A percentile compares a stretch with the other conserved stretches of the same genome.
Evolutionary conservation across 1,140 invertebrate species (phyloP).

Genomic region (Hyles euphorbiae): DNA sequence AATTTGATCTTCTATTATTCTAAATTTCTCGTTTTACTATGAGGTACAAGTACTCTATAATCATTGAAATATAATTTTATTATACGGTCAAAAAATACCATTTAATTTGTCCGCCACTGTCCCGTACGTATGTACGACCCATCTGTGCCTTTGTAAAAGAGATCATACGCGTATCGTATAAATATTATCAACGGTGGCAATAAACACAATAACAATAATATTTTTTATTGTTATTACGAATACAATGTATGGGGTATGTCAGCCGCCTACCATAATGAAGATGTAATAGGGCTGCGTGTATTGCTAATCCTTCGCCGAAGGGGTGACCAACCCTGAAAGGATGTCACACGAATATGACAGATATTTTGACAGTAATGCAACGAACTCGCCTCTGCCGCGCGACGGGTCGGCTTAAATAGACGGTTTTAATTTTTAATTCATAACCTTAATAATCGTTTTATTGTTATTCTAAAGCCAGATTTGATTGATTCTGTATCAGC

Average conservation of each 20-base stretch:
- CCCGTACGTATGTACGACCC: constrained; percentile 7
- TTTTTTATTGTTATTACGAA: constrained; percentile 55
- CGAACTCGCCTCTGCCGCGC: constrained; percentile 36
- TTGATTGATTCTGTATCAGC: too few relatives aligned
- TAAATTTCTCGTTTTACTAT: too few relatives aligned
- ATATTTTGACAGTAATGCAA: constrained; percentile 74
- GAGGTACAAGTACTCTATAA: too few relatives aligned
- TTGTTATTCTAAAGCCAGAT: neutral
- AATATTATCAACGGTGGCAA: constrained; percentile 53
- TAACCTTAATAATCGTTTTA: neutral
- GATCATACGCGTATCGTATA: constrained; percentile 52
- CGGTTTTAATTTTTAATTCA: constrained; percentile 32
- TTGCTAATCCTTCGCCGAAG: constrained; percentile 64
- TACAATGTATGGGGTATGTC: constrained; percentile 46
- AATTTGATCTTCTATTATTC: too few relatives aligned
- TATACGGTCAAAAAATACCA: neutral
- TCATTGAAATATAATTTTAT: neutral
- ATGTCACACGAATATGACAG: constrained; percentile 72
- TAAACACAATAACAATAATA: constrained; percentile 65
- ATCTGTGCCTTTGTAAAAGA: constrained; percentile 54
- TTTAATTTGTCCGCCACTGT: constrained; percentile 18
- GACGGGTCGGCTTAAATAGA: constrained; percentile 43
- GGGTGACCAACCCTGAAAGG: constrained; percentile 64
- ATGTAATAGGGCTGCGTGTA: constrained; percentile 63
- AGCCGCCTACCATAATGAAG: constrained; percentile 73